Evolutionary conservation across 2,113 vertebrate species (phyloP).

Genomic region (Tupaia tana): DNA sequence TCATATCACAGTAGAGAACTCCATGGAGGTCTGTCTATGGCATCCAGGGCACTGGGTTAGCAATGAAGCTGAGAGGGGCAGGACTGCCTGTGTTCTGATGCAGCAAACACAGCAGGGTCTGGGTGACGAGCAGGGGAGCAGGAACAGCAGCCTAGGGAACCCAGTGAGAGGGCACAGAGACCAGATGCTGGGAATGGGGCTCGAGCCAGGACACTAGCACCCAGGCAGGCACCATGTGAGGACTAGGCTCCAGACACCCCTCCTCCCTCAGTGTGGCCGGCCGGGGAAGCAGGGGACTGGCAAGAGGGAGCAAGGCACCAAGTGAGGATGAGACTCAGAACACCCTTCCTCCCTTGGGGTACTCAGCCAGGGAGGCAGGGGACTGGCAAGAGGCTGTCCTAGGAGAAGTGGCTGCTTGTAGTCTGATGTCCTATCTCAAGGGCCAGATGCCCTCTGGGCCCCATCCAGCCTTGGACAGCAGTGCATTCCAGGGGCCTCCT

Average conservation of each 20-base stretch:
- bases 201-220: neutral
- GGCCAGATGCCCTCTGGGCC: neutral
- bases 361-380: no score
- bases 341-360: no score
- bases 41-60: neutral
- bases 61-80: rapidly evolving
- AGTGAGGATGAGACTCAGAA: no score
- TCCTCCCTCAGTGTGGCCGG: neutral
- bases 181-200: no score
- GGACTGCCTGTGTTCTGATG: neutral
- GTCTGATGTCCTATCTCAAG: neutral
- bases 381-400: neutral
- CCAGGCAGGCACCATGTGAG: neutral
- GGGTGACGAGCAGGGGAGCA: neutral
- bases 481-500: neutral
- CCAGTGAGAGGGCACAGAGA: no score
- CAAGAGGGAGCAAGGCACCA: no score
- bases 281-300: no score
- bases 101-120: neutral
- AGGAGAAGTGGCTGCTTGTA: neutral
- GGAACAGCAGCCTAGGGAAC: neutral
- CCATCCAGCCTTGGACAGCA: neutral
- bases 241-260: neutral
- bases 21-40: neutral
- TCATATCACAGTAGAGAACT: neutral